A percentile compares a stretch with the other conserved stretches of the same genome.
Evolutionary conservation across 2,888 invertebrate species (phyloP).

Genomic region (Lithodes maja): DNA sequence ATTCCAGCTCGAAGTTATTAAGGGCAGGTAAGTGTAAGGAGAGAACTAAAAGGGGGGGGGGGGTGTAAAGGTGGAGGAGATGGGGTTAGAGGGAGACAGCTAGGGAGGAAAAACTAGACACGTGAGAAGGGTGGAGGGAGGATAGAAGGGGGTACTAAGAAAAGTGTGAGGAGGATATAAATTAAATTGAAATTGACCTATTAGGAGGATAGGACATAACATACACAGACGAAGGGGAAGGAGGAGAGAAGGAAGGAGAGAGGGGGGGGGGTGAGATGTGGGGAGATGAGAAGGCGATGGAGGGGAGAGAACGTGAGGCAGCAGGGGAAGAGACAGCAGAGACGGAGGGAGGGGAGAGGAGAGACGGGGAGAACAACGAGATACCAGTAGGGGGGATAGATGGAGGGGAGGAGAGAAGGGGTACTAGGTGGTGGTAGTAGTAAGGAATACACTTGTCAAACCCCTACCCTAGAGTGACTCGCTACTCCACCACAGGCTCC

Average conservation of each 20-base stretch:
- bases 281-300: not conserved
- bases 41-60: no score
- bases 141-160: not conserved
- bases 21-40: not conserved
- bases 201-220: not conserved
- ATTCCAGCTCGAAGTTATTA: no score
- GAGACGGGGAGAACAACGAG: not conserved
- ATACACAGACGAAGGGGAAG: not conserved
- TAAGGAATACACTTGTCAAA: not conserved
- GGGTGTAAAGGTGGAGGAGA: not conserved
- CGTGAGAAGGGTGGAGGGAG: not conserved
- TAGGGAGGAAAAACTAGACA: not conserved
- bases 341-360: conserved; percentile 9
- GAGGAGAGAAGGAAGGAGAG: not conserved
- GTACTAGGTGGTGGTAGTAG: not conserved
- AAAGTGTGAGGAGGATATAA: not conserved
- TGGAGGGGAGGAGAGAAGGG: not conserved
- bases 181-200: not conserved
- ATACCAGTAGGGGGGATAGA: not conserved
- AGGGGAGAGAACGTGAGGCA: not conserved
- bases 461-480: not conserved
- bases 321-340: not conserved
- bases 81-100: not conserved
- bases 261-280: not conserved
- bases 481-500: conserved; percentile 13